Evolutionary conservation across 2,113 vertebrate genomes (phyloP), one percentile per base, ranked within the genome.

Genomic region (Misgurnus mizolepis): DNA sequence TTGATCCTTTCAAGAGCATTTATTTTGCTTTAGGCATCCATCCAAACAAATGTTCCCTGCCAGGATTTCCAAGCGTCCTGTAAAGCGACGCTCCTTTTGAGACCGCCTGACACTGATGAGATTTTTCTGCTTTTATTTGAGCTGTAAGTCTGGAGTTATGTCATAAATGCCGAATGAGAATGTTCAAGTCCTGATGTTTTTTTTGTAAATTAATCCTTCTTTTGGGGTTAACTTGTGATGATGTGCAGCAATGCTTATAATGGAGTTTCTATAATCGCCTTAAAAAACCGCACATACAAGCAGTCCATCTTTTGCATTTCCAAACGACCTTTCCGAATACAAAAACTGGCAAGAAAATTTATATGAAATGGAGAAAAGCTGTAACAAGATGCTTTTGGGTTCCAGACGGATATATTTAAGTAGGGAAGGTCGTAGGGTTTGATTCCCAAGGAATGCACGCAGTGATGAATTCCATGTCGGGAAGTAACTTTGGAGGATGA

Each of bases 261-360:
- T 53, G 56, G 50, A 12, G 53, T 39, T 41, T 41, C 34, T 0
- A 9, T 58, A 64, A 78, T 69, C 11, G 22, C 70, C 50, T 81
- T 78, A 78, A 40, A 78, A 61, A 71, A 65, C 60, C 55, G 49
- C 34, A 73, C 47, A 66, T 47, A 73, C 69, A 47, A 58, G 50
- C 45, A 41, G 11, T 69, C 12, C 39, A 7, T 43, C n/a, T n/a
- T 82, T 22, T 7, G 15, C 14, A 45, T 62, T 62, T 67, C 56
- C n/a, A 75, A 81, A 12, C n/a, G 55, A 22, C 43, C 10, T 15
- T 50, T 56, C 14, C 4, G 34, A 40, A 67, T 67, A 45, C 22
- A 49, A 65, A 72, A 53, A 45, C n/a, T 41, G 40, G 43, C 69
- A 4, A 68, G 45, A 67, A 15, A 5, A 34, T 8, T n/a, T n/a